Conservation (phyloP, 2,113 vertebrate genomes). For the Oryzias woworae region DNA sequence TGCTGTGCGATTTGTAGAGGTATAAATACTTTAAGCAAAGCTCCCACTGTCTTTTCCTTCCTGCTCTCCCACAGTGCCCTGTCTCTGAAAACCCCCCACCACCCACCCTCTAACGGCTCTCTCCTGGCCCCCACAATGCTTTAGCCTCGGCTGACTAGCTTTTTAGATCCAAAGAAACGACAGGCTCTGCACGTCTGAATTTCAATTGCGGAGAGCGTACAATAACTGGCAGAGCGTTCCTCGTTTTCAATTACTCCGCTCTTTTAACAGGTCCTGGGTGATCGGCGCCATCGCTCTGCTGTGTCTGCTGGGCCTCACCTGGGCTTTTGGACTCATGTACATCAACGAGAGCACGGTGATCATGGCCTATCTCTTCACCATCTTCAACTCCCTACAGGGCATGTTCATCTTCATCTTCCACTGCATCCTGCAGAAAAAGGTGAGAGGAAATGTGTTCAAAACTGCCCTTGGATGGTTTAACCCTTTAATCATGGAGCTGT, state of each 20-base stretch:
- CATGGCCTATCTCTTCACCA: conserved; percentile 99
- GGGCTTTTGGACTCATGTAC: conserved; percentile 99
- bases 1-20: conserved; percentile 31
- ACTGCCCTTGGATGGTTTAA: conserved; percentile 2
- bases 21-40: conserved; percentile 42
- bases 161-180: conserved; percentile 19
- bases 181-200: conserved; percentile 4
- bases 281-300: conserved; percentile 98
- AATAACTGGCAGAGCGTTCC: not conserved
- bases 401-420: conserved; percentile 99
- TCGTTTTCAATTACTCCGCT: not conserved
- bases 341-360: conserved; percentile 99
- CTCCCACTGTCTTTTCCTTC: conserved; percentile 38
- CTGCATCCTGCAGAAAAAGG: conserved; percentile 99
- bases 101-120: conserved; percentile 46
- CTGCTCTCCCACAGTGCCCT: conserved; percentile 33
- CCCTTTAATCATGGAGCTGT: no score
- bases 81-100: conserved; percentile 3
- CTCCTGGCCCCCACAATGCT: conserved; percentile 34
- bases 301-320: conserved; percentile 95
- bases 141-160: conserved; percentile 32
- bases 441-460: conserved; percentile 64
- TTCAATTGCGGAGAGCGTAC: not conserved
- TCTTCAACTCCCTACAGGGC: conserved; percentile 99
- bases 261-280: conserved; percentile 90